Conservation (phyloP, 2,797 vertebrate genomes). For the Melanotaenia pygmaea region DNA sequence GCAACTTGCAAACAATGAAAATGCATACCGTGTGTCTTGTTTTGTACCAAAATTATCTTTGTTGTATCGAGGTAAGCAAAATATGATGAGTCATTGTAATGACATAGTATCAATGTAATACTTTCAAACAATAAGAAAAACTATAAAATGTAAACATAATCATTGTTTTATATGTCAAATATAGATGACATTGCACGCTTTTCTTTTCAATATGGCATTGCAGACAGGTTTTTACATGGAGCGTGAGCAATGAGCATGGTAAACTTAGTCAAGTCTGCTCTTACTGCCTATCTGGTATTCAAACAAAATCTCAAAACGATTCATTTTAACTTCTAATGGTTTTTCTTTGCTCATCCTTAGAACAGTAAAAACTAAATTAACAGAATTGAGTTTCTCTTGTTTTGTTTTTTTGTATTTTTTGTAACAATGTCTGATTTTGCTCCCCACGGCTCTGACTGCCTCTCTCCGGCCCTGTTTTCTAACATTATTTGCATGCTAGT, state of each 20-base stretch:
- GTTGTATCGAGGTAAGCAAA: conserved; percentile 6
- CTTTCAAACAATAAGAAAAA: conserved; percentile 11
- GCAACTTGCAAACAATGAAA: neutral
- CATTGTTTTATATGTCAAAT: conserved; percentile 7
- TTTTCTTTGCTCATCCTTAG: neutral
- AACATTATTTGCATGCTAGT: conserved; percentile 79
- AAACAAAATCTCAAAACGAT: conserved; percentile 14
- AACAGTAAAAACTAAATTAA: conserved; percentile 48
- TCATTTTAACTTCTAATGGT: conserved; percentile 20
- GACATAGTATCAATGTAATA: conserved; percentile 5
- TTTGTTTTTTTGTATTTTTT: conserved; percentile 17
- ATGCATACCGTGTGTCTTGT: conserved; percentile 18
- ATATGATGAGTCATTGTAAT: neutral
- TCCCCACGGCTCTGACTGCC: conserved; percentile 22
- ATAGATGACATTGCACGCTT: neutral
- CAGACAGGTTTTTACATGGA: conserved; percentile 35
- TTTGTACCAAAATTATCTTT: conserved; percentile 28
- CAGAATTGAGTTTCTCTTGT: conserved; percentile 56
- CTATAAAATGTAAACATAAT: conserved; percentile 12
- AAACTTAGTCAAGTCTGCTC: conserved; percentile 23
- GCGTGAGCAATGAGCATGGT: conserved; percentile 9
- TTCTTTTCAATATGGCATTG: conserved; percentile 5
- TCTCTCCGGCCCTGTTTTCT: conserved; percentile 54
- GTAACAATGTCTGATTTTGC: conserved; percentile 29
- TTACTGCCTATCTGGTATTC: conserved; percentile 17